Evolutionary conservation across 2,888 invertebrate species (phyloP), one percentile per base, ranked within the genome.

Genomic region (Allygus modestus): DNA sequence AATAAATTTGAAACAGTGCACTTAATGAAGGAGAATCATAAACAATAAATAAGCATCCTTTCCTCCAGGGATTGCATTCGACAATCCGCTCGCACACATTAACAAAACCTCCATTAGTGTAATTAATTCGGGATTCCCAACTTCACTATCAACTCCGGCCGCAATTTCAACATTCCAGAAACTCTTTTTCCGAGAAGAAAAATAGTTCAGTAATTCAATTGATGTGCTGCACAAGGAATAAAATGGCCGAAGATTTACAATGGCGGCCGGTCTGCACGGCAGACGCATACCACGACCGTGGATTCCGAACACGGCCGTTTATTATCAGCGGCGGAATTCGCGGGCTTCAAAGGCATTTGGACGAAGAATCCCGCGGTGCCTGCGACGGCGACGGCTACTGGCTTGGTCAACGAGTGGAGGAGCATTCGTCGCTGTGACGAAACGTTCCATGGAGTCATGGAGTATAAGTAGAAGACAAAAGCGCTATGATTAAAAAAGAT

Each of bases 321-420:
- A 41, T 41, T 41, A 51, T 51, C 51, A 51, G 51, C 58, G 23
- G 58, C 58, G 58, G 58, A 58, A 58, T 58, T 23, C 58, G 20
- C 23, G 58, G 58, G 9, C 58, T 58, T 58, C 58, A 58, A 58
- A 58, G 58, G 23, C 58, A 58, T 58, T 12, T 20, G 58, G 58
- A 1, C 58, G 58, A 58, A 58, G 58, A 58, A 58, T 58, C 58
- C 58, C 4, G 7, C 58, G 23, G 46, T 9, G 11, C 46, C 2
- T 12, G 11, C 46, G 46, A 46, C 46, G 11, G 41, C 41, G 5
- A 9, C 41, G n/a, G n/a, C n/a, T n/a, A n/a, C n/a, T n/a, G n/a
- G n/a, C n/a, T n/a, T n/a, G n/a, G n/a, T n/a, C n/a, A n/a, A n/a
- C n/a, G n/a, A n/a, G n/a, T n/a, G n/a, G n/a, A n/a, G n/a, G n/a